Evolutionary conservation across 2,888 invertebrate species (phyloP), one percentile per base, ranked within the genome.

Genomic region (Acronicta aceris): DNA sequence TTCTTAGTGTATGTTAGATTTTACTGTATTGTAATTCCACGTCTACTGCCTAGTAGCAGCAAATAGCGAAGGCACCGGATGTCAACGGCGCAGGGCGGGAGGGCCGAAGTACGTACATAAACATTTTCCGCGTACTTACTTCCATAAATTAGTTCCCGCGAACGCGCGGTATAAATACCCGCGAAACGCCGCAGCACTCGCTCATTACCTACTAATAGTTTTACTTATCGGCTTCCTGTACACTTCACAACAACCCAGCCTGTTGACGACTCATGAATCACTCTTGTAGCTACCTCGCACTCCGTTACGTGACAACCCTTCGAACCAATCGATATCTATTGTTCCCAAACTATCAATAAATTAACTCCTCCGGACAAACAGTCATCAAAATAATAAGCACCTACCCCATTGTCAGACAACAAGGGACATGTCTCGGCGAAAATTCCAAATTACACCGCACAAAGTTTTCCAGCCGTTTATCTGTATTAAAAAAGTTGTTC

Each of bases 91-190:
- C 66, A 82, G 86, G 84, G 85, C 86, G 84, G 86, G 74, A 82
- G 87, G 86, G 81, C 84, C 76, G 76, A 75, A 83, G 84, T 85
- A 84, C 84, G 82, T 88, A 91, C 90, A 93, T 94, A 93, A 93
- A 94, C 92, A 92, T 92, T 94, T 94, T 94, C 94, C 90, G 91
- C 89, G 94, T 93, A 94, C 93, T 93, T 92, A 90, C 90, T 89
- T 91, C 91, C 93, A 94, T 94, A 94, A 94, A 94, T 94, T 93
- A 92, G 91, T 93, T 94, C 90, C 85, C 85, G 93, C 84, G 90
- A 94, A 94, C 88, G 89, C 90, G 90, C 85, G 89, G 89, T 93
- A 93, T 93, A 91, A 94, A 93, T 93, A 93, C 89, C 81, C 90
- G 89, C 88, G 85, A 92, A 91, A 89, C 89, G 85, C 82, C 86